These are phyloP conservation scores for Sisor rabdophorus DNA, from an alignment of 2,113 vertebrate species.

Conservation along the genomic window DNA sequence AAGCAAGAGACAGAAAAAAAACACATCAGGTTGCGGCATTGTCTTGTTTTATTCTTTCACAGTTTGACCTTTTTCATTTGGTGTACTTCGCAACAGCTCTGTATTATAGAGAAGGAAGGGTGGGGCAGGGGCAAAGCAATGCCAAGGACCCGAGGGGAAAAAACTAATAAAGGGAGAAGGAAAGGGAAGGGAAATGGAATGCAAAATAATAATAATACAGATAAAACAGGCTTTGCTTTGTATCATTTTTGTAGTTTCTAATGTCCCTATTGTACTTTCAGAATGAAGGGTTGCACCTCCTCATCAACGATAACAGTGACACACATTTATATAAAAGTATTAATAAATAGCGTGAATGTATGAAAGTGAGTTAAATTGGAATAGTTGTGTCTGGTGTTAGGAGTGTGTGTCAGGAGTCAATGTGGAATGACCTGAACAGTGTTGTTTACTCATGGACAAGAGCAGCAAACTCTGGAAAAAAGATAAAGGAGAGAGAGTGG, in stretches of 20 bases:
- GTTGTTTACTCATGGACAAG: conserved; percentile 68
- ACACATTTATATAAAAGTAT: conserved; percentile 61
- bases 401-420: conserved; percentile 20
- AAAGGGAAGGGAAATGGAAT: conserved; percentile 14
- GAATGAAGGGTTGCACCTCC: conserved; percentile 50
- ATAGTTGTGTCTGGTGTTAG: conserved; percentile 1
- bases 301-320: conserved; percentile 54
- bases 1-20: conserved; percentile 25
- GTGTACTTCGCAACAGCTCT: conserved; percentile 64
- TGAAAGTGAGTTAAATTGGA: conserved; percentile 17
- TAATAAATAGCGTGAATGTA: conserved; percentile 54
- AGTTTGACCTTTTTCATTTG: conserved; percentile 68
- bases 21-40: conserved; percentile 46
- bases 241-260: conserved; percentile 58
- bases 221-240: conserved; percentile 46
- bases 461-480: conserved; percentile 64
- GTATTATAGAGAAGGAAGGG: conserved; percentile 51
- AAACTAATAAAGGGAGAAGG: conserved; percentile 20
- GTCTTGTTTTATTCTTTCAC: conserved; percentile 64
- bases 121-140: not conserved
- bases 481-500: not conserved
- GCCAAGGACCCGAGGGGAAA: not conserved
- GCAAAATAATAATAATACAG: conserved; percentile 19
- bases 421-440: conserved; percentile 32
- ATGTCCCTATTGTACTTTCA: conserved; percentile 15